Percentiles rank a stretch among this genome's conserved stretches.
phyloP scores from a whole-genome alignment of 2,113 vertebrate genomes.

The Phoxinus phoxinus region DNA sequence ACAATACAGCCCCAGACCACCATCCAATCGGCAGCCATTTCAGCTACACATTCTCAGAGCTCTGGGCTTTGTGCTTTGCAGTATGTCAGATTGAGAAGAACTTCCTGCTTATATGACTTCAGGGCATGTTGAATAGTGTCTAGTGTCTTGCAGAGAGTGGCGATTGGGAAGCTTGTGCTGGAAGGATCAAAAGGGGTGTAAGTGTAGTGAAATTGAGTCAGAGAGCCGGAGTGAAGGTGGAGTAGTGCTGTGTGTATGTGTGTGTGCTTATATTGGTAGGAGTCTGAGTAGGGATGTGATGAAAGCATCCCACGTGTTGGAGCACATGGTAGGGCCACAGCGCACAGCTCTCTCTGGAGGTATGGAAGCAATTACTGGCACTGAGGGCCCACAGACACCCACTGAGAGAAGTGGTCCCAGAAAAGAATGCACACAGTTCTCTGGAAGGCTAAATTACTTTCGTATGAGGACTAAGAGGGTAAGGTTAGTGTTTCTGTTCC shows the following conservation, averaged over 20 bases:
- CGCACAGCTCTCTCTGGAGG: constrained; percentile 66
- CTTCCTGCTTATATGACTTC: constrained; percentile 46
- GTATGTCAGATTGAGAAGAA: constrained; percentile 30
- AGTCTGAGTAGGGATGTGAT: constrained; percentile 60
- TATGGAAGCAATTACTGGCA: constrained; percentile 98
- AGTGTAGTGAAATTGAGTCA: constrained; percentile 39
- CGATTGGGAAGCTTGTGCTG: constrained; percentile 29
- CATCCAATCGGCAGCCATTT: background rate
- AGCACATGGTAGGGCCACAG: constrained; percentile 66
- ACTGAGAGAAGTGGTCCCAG: constrained; percentile 72
- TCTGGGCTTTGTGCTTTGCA: constrained; percentile 36
- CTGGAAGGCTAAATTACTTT: constrained; percentile 81
- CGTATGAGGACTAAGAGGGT: constrained; percentile 80
- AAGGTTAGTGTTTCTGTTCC: constrained; percentile 71
- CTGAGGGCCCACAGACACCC: constrained; percentile 83
- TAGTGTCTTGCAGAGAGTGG: constrained; percentile 37
- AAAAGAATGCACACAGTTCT: constrained; percentile 80
- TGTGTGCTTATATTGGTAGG: constrained; percentile 72
- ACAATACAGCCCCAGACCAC: constrained; percentile 34
- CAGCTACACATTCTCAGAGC: constrained; percentile 22
- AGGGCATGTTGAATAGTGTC: constrained; percentile 42
- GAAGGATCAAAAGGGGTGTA: constrained; percentile 35
- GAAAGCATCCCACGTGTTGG: constrained; percentile 70
- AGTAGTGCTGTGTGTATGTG: constrained; percentile 48
- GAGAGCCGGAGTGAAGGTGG: constrained; percentile 25